Base-by-base conservation (phyloP, 2,113 vertebrate species). In the Barbus barbus region DNA sequence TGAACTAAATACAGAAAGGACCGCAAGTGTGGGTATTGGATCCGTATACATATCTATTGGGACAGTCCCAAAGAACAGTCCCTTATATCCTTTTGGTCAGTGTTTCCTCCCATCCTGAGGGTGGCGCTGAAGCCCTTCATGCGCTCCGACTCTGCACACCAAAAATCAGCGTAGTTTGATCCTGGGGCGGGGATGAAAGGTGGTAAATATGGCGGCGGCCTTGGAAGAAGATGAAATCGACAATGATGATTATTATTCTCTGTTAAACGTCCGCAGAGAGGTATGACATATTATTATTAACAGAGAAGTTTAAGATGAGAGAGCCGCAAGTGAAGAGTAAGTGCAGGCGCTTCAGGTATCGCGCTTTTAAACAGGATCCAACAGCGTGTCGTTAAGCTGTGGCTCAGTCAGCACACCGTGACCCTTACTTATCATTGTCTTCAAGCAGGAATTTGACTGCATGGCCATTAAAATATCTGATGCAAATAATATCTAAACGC, bases 171-270 rank as follows among this genome's bases (percentile, higher is more conserved):
- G n/a, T 56, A 16, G 65, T 33, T 31, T 71, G 53, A 84, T 76
- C 75, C 38, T 76, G 87, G 86, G 88, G 90, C 46, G 93, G 94
- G 91, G 90, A 96, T 97, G 95, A 97, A 95, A 96, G 95, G 96
- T 95, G 91, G 94, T 90, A 92, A 97, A 96, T 94, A 98, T 98
- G 97, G 97, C 97, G 97, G 96, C 96, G 94, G 93, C 96, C 96
- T 96, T 97, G 91, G 94, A 93, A 83, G 96, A 95, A 63, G 96
- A 96, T 89, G 97, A 97, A 92, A 92, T 95, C 89, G 93, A 95
- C 88, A 97, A 95, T 89, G 96, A 97, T 94, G 97, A 98, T 88
- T 98, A 96, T 84, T 98, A 98, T 93, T 94, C 96, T 36, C 85
- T 98, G 71, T 92, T 98, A 71, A 98, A 98, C 93, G 97, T 97